Evolutionary conservation across 2,113 vertebrate species (phyloP), one percentile per base, ranked within the genome.

Genomic region (Crotophaga sulcirostris): DNA sequence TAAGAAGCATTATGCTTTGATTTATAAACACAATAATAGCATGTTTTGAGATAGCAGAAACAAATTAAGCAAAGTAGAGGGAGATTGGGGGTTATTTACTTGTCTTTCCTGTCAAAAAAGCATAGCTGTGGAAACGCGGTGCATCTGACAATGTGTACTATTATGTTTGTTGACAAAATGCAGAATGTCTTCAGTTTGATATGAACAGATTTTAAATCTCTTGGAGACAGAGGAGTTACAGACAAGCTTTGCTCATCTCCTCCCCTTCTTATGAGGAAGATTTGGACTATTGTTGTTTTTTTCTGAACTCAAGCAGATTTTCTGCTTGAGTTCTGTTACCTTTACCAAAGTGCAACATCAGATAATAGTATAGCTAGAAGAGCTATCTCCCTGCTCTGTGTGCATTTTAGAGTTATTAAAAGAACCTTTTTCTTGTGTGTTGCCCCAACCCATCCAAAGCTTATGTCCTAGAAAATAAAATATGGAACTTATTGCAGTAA

Each of bases 41-140:
- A 63, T 89, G 36, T 44, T 95, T 93, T 83, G 89, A 96, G 91
- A 95, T 64, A 96, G 67, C 49, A 91, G 85, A 97, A 96, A 94
- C 87, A 96, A 96, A 96, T 96, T 94, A 97, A 79, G 84, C 52
- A 93, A 95, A 97, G 56, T 93, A 92, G 74, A 77, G 29, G 7
- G 70, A 97, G 83, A 95, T 45, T 93, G 40, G 17, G 66, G n/a
- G 56, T 90, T 94, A 94, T 95, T 97, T 96, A 66, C 80, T 89
- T 94, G 76, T 94, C 70, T 94, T 72, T 96, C 80, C 76, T 89
- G 86, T 80, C 79, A 89, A 80, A 94, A 87, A 90, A 87, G 15
- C 70, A 69, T 49, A 77, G 42, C 64, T 95, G 73, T 87, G 79
- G 60, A 94, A 96, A 94, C 58, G 16, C n/a, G 52, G 40, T 44